Conservation (phyloP, 2,797 vertebrate genomes). For the Muscicapa striata region DNA sequence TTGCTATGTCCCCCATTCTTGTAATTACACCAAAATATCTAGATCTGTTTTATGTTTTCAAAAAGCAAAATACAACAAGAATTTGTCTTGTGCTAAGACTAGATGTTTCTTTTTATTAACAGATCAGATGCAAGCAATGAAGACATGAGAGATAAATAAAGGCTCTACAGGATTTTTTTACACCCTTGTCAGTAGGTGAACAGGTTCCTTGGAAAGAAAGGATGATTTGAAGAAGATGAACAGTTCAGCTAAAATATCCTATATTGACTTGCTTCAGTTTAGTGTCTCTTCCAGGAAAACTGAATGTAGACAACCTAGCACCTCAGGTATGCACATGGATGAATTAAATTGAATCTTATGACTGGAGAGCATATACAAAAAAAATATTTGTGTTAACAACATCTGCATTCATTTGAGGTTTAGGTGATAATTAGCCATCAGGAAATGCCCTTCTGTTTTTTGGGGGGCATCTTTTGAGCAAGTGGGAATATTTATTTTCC, state of each 20-base stretch:
- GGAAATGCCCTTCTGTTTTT: not conserved
- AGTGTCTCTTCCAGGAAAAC: constrained; percentile 56
- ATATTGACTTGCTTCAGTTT: constrained; percentile 45
- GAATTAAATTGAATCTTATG: constrained; percentile 33
- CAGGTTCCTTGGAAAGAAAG: constrained; percentile 12
- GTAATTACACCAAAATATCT: not conserved
- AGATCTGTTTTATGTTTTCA: not conserved
- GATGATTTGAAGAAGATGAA: constrained; percentile 15
- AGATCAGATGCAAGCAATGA: constrained; percentile 84
- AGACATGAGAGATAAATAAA: constrained; percentile 77
- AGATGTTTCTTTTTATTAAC: constrained; percentile 57
- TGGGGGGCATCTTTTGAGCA: not conserved
- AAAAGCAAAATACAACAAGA: not conserved
- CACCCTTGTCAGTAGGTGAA: constrained; percentile 23
- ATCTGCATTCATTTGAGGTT: constrained; percentile 45
- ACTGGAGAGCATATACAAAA: not conserved
- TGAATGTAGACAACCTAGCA: constrained; percentile 50
- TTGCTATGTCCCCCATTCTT: not conserved
- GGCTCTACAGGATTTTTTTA: not conserved
- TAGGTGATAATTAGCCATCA: not conserved
- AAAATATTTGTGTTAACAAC: not conserved
- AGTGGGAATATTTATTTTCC: not conserved
- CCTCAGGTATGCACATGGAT: constrained; percentile 33
- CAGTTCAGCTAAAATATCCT: constrained; percentile 16
- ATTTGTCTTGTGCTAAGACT: not conserved